Evolutionary conservation across 30 jellyfish, hydroid and myxozoan genomes (phyloP).

Genomic region (Pelagia noctiluca): DNA sequence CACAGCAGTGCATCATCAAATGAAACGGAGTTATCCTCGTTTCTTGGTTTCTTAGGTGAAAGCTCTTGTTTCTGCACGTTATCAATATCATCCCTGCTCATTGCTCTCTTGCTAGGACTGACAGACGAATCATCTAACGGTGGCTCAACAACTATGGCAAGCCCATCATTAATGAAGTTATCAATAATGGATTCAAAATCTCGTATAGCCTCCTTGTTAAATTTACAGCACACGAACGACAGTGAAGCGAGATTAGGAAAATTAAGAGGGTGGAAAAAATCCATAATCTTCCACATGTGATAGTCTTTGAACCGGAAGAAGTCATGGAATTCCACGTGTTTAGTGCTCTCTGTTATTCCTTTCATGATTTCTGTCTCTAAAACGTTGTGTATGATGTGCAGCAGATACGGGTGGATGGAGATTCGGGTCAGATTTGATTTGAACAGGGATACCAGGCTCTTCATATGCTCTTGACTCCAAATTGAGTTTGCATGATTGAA

Average conservation of each 20-base stretch:
- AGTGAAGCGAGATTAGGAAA: not conserved
- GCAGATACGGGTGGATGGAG: not conserved
- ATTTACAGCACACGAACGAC: not conserved
- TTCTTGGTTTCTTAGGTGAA: no score
- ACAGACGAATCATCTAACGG: not conserved
- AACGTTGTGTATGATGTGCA: not conserved
- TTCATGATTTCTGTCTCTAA: not conserved
- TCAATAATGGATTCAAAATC: not conserved
- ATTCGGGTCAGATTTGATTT: not conserved
- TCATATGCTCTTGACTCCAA: not conserved
- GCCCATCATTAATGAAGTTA: not conserved
- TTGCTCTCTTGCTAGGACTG: not conserved
- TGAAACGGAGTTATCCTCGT: not conserved
- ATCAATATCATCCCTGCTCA: not conserved
- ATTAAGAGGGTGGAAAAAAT: not conserved
- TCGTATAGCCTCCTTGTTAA: not conserved
- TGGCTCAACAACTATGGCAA: not conserved
- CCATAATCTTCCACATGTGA: not conserved
- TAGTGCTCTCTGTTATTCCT: not conserved
- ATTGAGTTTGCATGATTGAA: not conserved
- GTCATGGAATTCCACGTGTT: conserved; percentile 4
- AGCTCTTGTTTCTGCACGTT: not conserved
- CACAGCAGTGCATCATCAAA: conserved; percentile 6
- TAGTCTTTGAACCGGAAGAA: not conserved
- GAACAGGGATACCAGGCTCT: not conserved